Evolutionary conservation across 1,140 invertebrate species (phyloP).

Genomic region (Theocolax elegans): DNA sequence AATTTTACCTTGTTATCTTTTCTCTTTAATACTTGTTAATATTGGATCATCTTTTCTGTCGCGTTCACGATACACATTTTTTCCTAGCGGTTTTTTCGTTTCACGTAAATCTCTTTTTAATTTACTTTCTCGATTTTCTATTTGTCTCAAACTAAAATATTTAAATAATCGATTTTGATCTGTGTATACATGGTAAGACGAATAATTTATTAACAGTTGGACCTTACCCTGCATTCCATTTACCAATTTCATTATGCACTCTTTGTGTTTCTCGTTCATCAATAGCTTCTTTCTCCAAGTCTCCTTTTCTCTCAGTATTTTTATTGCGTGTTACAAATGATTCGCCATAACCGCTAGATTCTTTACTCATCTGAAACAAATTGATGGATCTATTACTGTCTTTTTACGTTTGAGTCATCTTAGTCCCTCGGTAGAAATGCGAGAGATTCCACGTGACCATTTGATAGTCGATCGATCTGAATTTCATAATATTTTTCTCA

Average conservation of each 20-base stretch:
- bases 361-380: constrained; percentile 72
- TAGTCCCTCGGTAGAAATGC: no score
- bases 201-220: constrained; percentile 3
- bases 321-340: constrained; percentile 75
- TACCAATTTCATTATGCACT: constrained; percentile 76
- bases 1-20: constrained; percentile 64
- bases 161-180: no score
- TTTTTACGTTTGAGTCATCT: no score
- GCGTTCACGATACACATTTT: constrained; percentile 82
- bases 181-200: not conserved
- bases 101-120: constrained; percentile 82
- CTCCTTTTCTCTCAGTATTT: constrained; percentile 72
- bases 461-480: no score
- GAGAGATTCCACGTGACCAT: no score
- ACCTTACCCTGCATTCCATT: constrained; percentile 88
- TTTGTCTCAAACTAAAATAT: constrained; percentile 79
- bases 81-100: constrained; percentile 89
- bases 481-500: no score
- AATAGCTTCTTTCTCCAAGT: constrained; percentile 74
- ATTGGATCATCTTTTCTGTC: constrained; percentile 93
- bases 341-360: constrained; percentile 81
- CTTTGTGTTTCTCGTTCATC: constrained; percentile 75
- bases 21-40: constrained; percentile 81
- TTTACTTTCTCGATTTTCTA: constrained; percentile 76
- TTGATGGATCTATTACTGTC: constrained; percentile 63